Evolutionary conservation across 2,797 vertebrate species (phyloP).

Genomic region (Galago senegalensis): DNA sequence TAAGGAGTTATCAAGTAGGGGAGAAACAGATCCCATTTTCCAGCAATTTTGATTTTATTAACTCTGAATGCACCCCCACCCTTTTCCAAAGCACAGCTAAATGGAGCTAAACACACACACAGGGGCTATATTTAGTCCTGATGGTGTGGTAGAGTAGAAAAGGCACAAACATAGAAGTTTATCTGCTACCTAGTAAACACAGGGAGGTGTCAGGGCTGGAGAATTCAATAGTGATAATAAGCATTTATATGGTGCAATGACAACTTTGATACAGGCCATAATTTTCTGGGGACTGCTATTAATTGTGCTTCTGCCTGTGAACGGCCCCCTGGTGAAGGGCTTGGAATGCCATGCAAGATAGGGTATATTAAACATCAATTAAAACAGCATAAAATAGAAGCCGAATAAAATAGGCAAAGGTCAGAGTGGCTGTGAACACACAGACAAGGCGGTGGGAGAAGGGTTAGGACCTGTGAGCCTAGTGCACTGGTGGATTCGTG

Average conservation of each 20-base stretch:
- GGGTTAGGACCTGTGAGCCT: neutral
- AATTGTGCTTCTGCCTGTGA: slow-evolving; percentile 83
- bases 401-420: slow-evolving; percentile 78
- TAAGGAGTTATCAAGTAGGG: slow-evolving; percentile 57
- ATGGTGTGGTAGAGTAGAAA: slow-evolving; percentile 74
- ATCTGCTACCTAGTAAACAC: slow-evolving; percentile 85
- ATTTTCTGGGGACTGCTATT: slow-evolving; percentile 84
- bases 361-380: slow-evolving; percentile 84
- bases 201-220: slow-evolving; percentile 79
- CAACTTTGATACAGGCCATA: slow-evolving; percentile 83
- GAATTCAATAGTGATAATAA: slow-evolving; percentile 84
- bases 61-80: slow-evolving; percentile 29
- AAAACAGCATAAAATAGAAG: slow-evolving; percentile 81
- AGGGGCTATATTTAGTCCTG: slow-evolving; percentile 77
- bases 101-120: slow-evolving; percentile 80
- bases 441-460: neutral
- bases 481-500: neutral
- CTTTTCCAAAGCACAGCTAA: slow-evolving; percentile 75
- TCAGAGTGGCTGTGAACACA: slow-evolving; percentile 69
- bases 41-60: slow-evolving; percentile 81
- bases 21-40: slow-evolving; percentile 74
- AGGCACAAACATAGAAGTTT: slow-evolving; percentile 80
- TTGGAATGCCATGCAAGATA: slow-evolving; percentile 78
- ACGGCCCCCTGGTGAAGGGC: slow-evolving; percentile 82
- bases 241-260: slow-evolving; percentile 82